Evolutionary conservation across 2,888 invertebrate species (phyloP).

Genomic region (Chironomus riparius): DNA sequence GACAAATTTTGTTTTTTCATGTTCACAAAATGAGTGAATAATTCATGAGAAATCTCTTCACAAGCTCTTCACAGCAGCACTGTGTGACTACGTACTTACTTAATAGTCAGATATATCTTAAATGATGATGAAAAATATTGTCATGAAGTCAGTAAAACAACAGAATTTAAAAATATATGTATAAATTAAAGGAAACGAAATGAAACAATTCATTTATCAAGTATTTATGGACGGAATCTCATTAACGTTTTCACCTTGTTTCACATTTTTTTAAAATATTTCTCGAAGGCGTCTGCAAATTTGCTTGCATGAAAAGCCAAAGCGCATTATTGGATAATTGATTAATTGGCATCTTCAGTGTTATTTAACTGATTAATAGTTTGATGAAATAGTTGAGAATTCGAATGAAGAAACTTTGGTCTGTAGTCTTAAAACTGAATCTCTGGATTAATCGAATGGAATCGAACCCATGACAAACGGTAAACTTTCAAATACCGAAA

Average conservation of each 20-base stretch:
- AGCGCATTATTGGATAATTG: no score
- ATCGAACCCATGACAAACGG: no score
- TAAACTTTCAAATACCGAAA: no score
- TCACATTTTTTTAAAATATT: neutral
- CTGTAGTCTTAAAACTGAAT: no score
- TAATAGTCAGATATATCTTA: no score
- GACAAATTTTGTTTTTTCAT: neutral
- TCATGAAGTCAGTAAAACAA: slow-evolving; percentile 18
- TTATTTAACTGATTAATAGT: no score
- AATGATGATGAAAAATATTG: neutral
- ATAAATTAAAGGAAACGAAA: neutral
- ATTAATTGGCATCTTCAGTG: no score
- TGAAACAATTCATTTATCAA: slow-evolving; percentile 10
- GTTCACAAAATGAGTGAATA: neutral
- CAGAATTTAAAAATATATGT: neutral
- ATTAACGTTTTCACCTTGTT: slow-evolving; percentile 8
- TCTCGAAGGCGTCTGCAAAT: no score
- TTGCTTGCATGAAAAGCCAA: no score
- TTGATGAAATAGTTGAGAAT: no score
- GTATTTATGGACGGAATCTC: slow-evolving; percentile 8
- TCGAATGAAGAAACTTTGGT: no score
- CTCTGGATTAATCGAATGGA: no score
- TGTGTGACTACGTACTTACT: neutral
- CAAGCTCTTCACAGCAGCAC: neutral
- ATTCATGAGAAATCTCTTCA: slow-evolving; percentile 11